These are phyloP conservation scores for Petrocephalus microphthalmus DNA, from an alignment of 2,113 vertebrate genomes.

Conservation along the genomic window DNA sequence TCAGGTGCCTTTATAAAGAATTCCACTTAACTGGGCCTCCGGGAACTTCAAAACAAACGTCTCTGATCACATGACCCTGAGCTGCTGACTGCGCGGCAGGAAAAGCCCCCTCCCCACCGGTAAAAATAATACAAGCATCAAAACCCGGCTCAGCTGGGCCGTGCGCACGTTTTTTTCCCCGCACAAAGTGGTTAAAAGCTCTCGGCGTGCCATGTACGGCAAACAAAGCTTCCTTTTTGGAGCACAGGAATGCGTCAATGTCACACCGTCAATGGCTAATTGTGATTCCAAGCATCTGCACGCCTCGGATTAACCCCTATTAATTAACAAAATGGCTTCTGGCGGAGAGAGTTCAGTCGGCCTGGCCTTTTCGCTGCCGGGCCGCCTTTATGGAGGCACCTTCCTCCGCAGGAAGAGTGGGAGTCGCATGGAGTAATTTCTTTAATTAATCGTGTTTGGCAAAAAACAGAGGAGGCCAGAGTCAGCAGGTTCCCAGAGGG, in stretches of 20 bases:
- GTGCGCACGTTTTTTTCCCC: not conserved
- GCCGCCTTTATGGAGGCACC: conserved; percentile 32
- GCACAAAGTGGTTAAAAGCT: not conserved
- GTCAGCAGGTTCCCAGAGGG: not conserved
- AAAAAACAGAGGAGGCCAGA: not conserved
- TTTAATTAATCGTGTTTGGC: conserved; percentile 47
- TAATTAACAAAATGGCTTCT: conserved; percentile 35
- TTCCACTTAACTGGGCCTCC: not conserved
- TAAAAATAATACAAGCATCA: not conserved
- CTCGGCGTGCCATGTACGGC: no score
- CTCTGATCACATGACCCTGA: not conserved
- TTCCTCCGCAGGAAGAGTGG: conserved; percentile 27
- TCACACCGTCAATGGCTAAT: not conserved
- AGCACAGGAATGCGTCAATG: not conserved
- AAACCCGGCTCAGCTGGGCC: not conserved
- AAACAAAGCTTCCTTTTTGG: not conserved
- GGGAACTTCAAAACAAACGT: not conserved
- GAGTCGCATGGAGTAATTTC: conserved; percentile 44
- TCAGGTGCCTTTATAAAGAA: not conserved
- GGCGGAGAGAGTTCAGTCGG: not conserved
- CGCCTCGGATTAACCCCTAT: conserved; percentile 8
- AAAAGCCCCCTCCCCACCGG: not conserved
- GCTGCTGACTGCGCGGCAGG: not conserved
- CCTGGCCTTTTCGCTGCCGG: not conserved
- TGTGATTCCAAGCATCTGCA: not conserved